Conservation (phyloP, 1,140 invertebrate species). For the Drosophila rufa region DNA sequence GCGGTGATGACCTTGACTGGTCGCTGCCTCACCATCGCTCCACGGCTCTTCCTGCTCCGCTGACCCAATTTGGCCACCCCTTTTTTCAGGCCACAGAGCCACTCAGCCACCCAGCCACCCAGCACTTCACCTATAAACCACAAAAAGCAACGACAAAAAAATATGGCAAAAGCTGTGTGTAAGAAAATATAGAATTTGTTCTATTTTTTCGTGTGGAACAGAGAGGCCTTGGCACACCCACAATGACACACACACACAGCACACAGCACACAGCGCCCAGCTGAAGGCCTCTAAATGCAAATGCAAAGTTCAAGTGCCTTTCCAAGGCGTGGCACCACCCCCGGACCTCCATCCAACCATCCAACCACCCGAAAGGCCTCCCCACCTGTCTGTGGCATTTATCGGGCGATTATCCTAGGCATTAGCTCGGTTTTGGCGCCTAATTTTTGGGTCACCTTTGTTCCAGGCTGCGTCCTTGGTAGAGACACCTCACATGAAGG, state of each 20-base stretch:
- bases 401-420: constrained; percentile 45
- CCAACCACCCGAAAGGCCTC: background rate
- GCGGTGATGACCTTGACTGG: constrained; percentile 56
- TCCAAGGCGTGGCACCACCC: constrained; percentile 43
- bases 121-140: constrained; percentile 27
- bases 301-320: constrained; percentile 82
- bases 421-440: constrained; percentile 46
- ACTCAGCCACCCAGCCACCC: constrained; percentile 3
- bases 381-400: constrained; percentile 32
- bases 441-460: constrained; percentile 17
- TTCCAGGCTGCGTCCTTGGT: constrained; percentile 3
- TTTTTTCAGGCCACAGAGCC: too few species aligned
- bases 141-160: constrained; percentile 30
- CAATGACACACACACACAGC: constrained; percentile 13
- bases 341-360: background rate
- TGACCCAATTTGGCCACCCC: constrained; percentile 44
- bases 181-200: constrained; percentile 48
- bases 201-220: constrained; percentile 47
- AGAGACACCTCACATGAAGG: background rate
- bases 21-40: constrained; percentile 14
- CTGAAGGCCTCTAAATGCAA: constrained; percentile 65
- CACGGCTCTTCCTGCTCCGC: constrained; percentile 12
- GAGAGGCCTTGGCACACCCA: constrained; percentile 39
- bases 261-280: background rate
- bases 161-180: constrained; percentile 14